A percentile compares a stretch with the other conserved stretches of the same genome.
phyloP scores from a whole-genome alignment of 2,888 invertebrate species.

The Tipula helvola region DNA sequence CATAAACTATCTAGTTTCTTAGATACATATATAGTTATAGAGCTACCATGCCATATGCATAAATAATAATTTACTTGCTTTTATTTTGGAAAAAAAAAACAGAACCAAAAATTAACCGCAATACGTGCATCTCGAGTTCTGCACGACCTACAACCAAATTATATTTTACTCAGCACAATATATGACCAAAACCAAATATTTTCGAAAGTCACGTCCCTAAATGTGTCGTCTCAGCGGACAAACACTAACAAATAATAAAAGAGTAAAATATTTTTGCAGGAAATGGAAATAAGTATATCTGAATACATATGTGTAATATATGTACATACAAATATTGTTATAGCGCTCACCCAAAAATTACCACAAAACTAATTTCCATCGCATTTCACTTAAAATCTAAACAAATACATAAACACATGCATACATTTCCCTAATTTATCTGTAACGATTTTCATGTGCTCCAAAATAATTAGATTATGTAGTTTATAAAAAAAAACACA shows the following conservation, averaged over 20 bases:
- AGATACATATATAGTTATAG: not conserved
- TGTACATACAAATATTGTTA: too few species aligned
- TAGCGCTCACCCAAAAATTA: too few species aligned
- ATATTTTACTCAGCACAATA: not conserved
- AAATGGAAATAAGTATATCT: not conserved
- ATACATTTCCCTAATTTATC: not conserved
- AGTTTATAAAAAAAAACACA: not conserved
- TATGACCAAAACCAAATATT: not conserved
- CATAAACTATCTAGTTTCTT: not conserved
- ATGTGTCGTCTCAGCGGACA: not conserved
- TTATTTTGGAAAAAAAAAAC: not conserved
- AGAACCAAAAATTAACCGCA: not conserved
- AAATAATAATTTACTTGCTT: not conserved
- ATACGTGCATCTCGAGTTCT: not conserved
- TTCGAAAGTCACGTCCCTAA: not conserved
- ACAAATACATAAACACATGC: not conserved
- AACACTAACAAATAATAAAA: not conserved
- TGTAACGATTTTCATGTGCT: not conserved
- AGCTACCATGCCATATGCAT: not conserved
- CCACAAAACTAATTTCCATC: not conserved
- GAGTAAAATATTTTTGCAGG: not conserved
- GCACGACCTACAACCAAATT: not conserved
- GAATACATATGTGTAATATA: not conserved
- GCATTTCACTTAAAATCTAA: not conserved
- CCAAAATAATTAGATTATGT: not conserved